These are phyloP conservation scores for Ceratotherium simum DNA, from an alignment of 2,113 vertebrate species.

Conservation along the genomic window DNA sequence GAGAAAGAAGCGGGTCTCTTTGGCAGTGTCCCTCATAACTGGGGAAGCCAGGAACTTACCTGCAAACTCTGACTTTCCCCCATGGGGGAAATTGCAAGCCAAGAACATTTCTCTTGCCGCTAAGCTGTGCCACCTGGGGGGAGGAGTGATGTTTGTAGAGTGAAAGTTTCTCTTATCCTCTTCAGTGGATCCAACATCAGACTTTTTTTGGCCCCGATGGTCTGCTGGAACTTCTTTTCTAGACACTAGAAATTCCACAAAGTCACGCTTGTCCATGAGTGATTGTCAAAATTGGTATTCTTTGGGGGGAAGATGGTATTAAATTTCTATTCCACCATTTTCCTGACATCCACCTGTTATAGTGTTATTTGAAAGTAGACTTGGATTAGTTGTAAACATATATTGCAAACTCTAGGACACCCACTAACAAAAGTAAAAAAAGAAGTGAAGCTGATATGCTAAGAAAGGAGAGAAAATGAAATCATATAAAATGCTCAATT, in stretches of 20 bases:
- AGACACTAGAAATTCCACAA: neutral
- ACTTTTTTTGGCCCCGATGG: neutral
- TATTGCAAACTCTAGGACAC: neutral
- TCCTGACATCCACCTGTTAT: neutral
- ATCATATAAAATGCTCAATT: neutral
- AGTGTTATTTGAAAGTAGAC: neutral
- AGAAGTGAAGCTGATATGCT: neutral
- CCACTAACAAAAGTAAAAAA: neutral
- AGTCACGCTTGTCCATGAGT: neutral
- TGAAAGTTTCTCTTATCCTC: neutral
- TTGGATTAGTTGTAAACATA: neutral
- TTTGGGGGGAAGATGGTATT: neutral
- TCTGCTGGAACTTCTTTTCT: neutral
- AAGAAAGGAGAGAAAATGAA: neutral
- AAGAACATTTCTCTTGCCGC: neutral
- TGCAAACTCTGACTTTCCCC: neutral
- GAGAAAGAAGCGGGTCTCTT: neutral
- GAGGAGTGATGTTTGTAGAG: neutral
- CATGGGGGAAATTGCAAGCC: neutral
- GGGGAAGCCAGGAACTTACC: neutral
- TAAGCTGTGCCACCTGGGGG: neutral
- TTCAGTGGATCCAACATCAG: neutral
- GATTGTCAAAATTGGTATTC: neutral
- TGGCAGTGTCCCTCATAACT: neutral
- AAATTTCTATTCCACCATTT: neutral